These are phyloP conservation scores for Orius insidiosus DNA, from an alignment of 1,140 invertebrate species.

Conservation along the genomic window DNA sequence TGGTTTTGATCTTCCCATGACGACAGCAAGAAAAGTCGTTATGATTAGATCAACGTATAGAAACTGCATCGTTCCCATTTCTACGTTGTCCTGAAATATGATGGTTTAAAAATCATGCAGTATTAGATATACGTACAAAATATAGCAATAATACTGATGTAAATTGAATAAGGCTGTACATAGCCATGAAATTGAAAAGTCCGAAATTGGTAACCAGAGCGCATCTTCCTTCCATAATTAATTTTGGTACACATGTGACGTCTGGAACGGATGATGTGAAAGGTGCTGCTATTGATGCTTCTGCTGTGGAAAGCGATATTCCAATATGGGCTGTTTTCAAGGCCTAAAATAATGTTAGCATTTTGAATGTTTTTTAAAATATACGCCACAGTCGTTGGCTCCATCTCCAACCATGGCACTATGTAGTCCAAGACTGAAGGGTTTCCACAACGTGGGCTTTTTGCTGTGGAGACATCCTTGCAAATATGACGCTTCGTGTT, in stretches of 20 bases:
- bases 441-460: conserved; percentile 78
- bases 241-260: conserved; percentile 68
- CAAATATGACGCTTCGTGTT: conserved; percentile 68
- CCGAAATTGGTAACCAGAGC: conserved; percentile 88
- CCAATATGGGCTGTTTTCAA: conserved; percentile 86
- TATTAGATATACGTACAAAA: conserved; percentile 37
- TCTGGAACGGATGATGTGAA: conserved; percentile 81
- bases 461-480: conserved; percentile 87
- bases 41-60: conserved; percentile 73
- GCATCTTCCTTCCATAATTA: conserved; percentile 70
- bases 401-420: conserved; percentile 84
- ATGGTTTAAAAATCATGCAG: not conserved
- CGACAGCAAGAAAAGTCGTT: conserved; percentile 57
- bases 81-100: conserved; percentile 17
- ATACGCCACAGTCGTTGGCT: conserved; percentile 73
- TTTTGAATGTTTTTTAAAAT: not conserved
- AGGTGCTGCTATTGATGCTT: conserved; percentile 84
- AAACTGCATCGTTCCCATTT: conserved; percentile 61
- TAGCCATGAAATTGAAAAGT: conserved; percentile 93
- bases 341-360: conserved; percentile 29
- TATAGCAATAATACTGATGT: conserved; percentile 85
- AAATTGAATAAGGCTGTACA: conserved; percentile 87
- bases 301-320: conserved; percentile 81
- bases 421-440: conserved; percentile 66
- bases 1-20: conserved; percentile 44